Conservation (phyloP, 1,140 invertebrate genomes). For the Solenopsis invicta region DNA sequence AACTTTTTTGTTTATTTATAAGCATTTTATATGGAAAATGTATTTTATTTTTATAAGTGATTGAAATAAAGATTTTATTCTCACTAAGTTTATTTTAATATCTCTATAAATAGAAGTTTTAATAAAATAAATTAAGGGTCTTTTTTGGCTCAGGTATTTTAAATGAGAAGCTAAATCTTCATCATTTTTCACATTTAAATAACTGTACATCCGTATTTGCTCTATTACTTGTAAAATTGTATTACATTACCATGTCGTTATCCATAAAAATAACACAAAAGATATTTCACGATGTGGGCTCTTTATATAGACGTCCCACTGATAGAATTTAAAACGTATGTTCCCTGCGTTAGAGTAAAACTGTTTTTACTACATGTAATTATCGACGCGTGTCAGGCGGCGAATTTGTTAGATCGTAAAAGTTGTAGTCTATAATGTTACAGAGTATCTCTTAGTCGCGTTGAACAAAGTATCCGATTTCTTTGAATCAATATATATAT, state of each 20-base stretch:
- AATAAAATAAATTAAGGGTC: too few relatives aligned
- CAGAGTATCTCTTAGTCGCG: constrained; percentile 31
- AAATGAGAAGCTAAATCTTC: neutral
- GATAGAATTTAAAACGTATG: neutral
- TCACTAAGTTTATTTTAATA: too few relatives aligned
- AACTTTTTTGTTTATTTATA: too few relatives aligned
- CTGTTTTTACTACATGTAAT: constrained; percentile 43
- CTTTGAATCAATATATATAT: constrained; percentile 39
- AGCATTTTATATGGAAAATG: too few relatives aligned
- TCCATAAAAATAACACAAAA: neutral
- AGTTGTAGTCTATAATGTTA: constrained; percentile 54
- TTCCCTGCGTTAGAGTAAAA: constrained; percentile 3
- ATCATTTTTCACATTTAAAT: neutral
- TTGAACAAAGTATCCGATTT: constrained; percentile 29
- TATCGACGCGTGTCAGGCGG: neutral
- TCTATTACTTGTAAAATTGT: constrained; percentile 13
- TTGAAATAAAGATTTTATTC: too few relatives aligned
- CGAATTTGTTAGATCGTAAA: constrained; percentile 47
- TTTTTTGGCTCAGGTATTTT: too few relatives aligned
- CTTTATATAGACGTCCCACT: too few relatives aligned
- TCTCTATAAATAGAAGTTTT: too few relatives aligned
- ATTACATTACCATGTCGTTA: neutral
- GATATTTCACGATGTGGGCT: neutral
- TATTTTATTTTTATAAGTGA: too few relatives aligned
- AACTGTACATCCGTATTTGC: neutral